Base-by-base conservation (phyloP, 2,888 invertebrate species). In the Lasioglossum marginatum region DNA sequence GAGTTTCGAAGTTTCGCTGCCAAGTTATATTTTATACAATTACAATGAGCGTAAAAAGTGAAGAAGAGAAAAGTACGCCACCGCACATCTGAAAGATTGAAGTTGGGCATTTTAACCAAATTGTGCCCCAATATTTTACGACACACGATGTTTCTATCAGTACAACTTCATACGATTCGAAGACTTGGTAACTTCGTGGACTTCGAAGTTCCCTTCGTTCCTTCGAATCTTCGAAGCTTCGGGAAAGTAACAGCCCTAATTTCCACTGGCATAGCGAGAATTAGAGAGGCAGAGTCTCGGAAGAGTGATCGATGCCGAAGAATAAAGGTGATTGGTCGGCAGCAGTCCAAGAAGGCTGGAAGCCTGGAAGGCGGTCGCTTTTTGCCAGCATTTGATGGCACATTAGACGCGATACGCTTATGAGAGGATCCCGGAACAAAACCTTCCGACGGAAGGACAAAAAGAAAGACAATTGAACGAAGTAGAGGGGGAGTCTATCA, bases 321-420 rank as follows among this genome's bases (percentile, higher is more conserved):
- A 40, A 70, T 40, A 40, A 70, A 70, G 40, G 40, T 70, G 40
- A 70, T 70, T 70, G 70, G 70, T 70, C 70, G 70, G 70, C 40
- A 5, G 14, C n/a, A 12, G 70, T 70, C 70, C 70, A 70, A 70
- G 40, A 40, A 68, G 23, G 12, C 37, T n/a, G 23, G 23, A 4
- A n/a, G 37, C n/a, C 23, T 40, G 10, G 70, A 37, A 68, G 37
- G n/a, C 70, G n/a, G 12, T 14, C 70, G 40, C 1, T 70, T 70
- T 68, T 70, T 40, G 40, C 37, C 70, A 12, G 12, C 27, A 10
- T 31, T 48, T 27, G 48, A 48, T 4, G 31, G 23, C 8, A 43
- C 40, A 34, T 80, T 52, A 57, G 40, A 27, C 19, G 27, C 31
- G 23, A 66, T 60, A 6, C 34, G 48, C 48, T 45, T 14, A 4